phyloP scores from a whole-genome alignment of 2,888 invertebrate genomes.

The Drosophila dives region DNA sequence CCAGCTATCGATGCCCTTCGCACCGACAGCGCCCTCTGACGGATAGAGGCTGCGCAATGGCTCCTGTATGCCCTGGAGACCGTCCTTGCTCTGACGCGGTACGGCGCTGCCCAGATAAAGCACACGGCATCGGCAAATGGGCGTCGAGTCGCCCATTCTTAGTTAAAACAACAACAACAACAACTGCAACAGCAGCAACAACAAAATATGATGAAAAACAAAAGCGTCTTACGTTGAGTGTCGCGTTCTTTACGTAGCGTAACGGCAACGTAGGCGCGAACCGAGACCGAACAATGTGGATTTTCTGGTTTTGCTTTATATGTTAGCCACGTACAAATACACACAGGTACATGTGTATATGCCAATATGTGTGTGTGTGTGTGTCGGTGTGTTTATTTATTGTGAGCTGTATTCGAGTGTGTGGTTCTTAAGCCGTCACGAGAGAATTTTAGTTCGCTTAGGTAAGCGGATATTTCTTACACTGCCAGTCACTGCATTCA shows the following conservation, averaged over 20 bases:
- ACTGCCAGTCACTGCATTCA: conserved; percentile 56
- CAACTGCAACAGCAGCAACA: conserved; percentile 15
- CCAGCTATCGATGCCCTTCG: conserved; percentile 97
- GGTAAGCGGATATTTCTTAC: conserved; percentile 77
- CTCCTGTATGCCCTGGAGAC: conserved; percentile 98
- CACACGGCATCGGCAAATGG: conserved; percentile 98
- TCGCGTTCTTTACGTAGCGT: conserved; percentile 42
- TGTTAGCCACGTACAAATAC: conserved; percentile 59
- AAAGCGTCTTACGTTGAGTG: conserved; percentile 57
- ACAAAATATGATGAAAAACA: conserved; percentile 18
- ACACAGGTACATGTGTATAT: conserved; percentile 28
- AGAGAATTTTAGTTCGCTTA: conserved; percentile 76
- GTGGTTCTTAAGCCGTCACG: conserved; percentile 61
- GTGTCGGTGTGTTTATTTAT: conserved; percentile 35
- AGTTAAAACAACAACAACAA: conserved; percentile 21
- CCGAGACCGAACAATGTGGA: conserved; percentile 78
- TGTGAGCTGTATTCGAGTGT: conserved; percentile 54
- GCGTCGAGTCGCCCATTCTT: conserved; percentile 91
- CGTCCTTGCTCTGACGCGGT: conserved; percentile 98
- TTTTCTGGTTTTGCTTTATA: conserved; percentile 82
- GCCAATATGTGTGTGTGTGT: conserved; percentile 26
- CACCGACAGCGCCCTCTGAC: conserved; percentile 94
- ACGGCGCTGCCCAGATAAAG: conserved; percentile 98
- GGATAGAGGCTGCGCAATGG: conserved; percentile 98
- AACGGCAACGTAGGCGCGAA: conserved; percentile 45